Conservation (phyloP, 2,113 vertebrate genomes). For the Pipra filicauda region DNA sequence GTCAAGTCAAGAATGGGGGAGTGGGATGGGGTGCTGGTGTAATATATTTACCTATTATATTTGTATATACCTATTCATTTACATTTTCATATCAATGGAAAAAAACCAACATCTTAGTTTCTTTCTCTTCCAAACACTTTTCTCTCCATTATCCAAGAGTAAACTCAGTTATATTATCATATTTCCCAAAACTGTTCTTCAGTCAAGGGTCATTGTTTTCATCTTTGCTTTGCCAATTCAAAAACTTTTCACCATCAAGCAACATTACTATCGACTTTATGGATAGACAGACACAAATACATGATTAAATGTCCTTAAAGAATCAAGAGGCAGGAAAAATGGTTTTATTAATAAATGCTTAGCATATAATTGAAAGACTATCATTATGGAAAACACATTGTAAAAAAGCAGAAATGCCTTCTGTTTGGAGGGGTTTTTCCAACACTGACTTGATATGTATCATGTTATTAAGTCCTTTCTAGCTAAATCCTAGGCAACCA, state of each 20-base stretch:
- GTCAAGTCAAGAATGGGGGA: background rate
- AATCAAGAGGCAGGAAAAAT: background rate
- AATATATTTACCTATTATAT: background rate
- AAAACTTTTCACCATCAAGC: background rate
- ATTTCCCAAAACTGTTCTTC: background rate
- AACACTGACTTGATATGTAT: background rate
- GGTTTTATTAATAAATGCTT: background rate
- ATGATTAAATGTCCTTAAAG: background rate
- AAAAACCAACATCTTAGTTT: background rate
- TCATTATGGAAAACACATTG: background rate
- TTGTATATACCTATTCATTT: background rate
- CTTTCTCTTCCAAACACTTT: background rate
- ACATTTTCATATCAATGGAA: background rate
- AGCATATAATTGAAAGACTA: background rate
- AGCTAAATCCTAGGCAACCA: background rate
- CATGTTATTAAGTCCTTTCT: background rate
- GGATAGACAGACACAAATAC: background rate
- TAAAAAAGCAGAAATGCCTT: background rate
- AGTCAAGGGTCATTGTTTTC: background rate
- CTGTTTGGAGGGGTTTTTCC: fast-evolving
- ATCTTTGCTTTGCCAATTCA: background rate
- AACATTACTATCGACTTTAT: background rate
- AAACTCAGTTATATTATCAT: background rate
- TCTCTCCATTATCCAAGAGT: background rate
- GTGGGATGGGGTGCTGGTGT: background rate